phyloP scores from a whole-genome alignment of 2,888 invertebrate genomes.

The Tiphia femorata region DNA sequence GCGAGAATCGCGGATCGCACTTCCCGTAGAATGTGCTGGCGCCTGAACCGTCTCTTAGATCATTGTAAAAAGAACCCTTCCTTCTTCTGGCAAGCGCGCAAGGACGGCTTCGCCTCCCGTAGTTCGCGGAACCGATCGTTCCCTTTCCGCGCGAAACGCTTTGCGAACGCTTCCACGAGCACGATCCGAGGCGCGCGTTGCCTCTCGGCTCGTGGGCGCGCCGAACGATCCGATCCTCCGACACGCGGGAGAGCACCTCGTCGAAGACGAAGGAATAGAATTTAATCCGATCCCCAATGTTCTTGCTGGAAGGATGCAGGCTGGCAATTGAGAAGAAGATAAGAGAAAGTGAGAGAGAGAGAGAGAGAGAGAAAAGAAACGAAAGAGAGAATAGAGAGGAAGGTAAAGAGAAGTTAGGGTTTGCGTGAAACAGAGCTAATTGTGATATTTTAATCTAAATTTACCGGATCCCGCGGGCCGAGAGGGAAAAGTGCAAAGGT shows the following conservation, averaged over 20 bases:
- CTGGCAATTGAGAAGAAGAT: conserved; percentile 2
- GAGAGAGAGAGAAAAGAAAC: conserved; percentile 35
- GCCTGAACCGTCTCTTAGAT: conserved; percentile 45
- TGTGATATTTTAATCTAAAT: conserved; percentile 50
- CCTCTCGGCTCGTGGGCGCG: no score
- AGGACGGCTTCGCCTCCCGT: conserved; percentile 12
- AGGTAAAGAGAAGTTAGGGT: neutral
- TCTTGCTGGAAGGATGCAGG: conserved; percentile 35
- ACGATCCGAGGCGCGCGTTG: no score
- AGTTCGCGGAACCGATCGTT: conserved; percentile 19
- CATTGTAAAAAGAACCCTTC: conserved; percentile 34
- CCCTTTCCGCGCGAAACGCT: no score
- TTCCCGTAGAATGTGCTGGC: conserved; percentile 16
- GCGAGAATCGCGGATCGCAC: neutral
- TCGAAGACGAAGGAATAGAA: no score
- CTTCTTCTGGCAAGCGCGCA: conserved; percentile 33
- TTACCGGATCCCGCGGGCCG: conserved; percentile 35
- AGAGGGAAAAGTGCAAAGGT: conserved; percentile 9
- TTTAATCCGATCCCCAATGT: conserved; percentile 30
- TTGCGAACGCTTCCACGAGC: no score
- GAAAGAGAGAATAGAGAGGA: neutral
- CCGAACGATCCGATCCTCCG: no score
- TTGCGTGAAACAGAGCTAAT: conserved; percentile 37
- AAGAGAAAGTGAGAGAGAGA: conserved; percentile 9
- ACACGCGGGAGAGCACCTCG: no score